A percentile compares a stretch with the other conserved stretches of the same genome.
These are phyloP conservation scores for Melanerpes formicivorus DNA, from an alignment of 2,113 vertebrate genomes.

Conservation along the genomic window DNA sequence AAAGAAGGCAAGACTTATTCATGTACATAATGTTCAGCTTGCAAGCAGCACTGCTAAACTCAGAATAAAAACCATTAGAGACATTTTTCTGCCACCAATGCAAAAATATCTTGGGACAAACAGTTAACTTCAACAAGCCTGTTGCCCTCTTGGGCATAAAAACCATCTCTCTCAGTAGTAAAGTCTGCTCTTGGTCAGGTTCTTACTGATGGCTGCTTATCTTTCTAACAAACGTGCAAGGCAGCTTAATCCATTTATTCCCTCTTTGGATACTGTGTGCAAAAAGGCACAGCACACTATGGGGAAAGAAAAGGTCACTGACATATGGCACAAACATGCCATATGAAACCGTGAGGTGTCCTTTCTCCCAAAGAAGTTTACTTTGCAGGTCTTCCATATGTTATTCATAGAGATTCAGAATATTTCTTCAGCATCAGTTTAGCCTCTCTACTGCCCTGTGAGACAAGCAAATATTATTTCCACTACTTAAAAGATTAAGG, in stretches of 20 bases:
- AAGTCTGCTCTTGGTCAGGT: slow-evolving; percentile 33
- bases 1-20: background rate
- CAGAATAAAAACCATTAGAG: background rate
- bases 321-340: background rate
- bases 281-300: background rate
- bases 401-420: background rate
- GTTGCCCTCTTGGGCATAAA: background rate
- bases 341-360: background rate
- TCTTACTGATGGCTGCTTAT: slow-evolving; percentile 51
- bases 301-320: background rate
- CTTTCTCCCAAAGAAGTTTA: background rate
- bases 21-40: background rate
- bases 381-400: background rate
- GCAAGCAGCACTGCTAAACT: background rate
- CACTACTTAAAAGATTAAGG: slow-evolving; percentile 47
- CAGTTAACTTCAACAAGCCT: background rate
- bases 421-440: background rate
- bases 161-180: background rate
- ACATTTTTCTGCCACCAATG: background rate
- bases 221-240: slow-evolving; percentile 12
- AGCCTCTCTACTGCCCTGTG: background rate
- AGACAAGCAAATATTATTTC: slow-evolving; percentile 45
- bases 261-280: background rate
- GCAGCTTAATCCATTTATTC: slow-evolving; percentile 36
- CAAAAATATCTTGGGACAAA: background rate